Conservation (phyloP, 2,888 invertebrate genomes). For the Andrena hattorfiana region DNA sequence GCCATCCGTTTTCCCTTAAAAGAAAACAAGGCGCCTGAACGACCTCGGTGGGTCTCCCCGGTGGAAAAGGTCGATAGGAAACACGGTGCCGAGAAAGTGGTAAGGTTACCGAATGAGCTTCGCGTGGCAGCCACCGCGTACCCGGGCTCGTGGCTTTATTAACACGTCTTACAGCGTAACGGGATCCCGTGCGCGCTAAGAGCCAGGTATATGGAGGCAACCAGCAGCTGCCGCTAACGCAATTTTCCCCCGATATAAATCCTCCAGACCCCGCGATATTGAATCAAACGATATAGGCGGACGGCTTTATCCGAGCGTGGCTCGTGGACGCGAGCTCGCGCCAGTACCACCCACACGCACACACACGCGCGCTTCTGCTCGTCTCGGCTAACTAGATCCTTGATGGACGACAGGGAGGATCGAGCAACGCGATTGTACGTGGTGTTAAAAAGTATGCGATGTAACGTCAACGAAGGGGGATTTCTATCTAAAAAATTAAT, state of each 20-base stretch:
- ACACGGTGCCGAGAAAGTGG: conserved; percentile 39
- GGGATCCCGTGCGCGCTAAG: conserved; percentile 72
- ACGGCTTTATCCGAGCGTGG: conserved; percentile 64
- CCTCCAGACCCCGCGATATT: conserved; percentile 75
- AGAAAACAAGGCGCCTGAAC: conserved; percentile 62
- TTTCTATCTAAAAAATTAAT: not conserved
- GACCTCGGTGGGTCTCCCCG: conserved; percentile 56
- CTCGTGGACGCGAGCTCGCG: conserved; percentile 41
- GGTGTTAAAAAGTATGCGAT: not conserved
- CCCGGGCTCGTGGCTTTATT: conserved; percentile 72
- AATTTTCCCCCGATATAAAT: conserved; percentile 81
- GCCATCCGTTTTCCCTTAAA: conserved; percentile 45
- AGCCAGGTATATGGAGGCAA: conserved; percentile 69
- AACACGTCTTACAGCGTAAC: conserved; percentile 74
- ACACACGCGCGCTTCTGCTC: not conserved
- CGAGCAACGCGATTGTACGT: conserved; percentile 37
- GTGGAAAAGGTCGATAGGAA: conserved; percentile 25
- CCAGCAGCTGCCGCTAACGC: conserved; percentile 80
- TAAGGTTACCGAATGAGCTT: conserved; percentile 61
- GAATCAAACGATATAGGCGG: conserved; percentile 77
- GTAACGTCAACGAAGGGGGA: not conserved
- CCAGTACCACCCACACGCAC: not conserved
- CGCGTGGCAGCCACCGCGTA: conserved; percentile 51
- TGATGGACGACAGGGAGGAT: conserved; percentile 60
- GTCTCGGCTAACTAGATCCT: conserved; percentile 70